These are phyloP conservation scores for Anolis sagrei DNA, from an alignment of 2,113 vertebrate genomes.

Conservation along the genomic window DNA sequence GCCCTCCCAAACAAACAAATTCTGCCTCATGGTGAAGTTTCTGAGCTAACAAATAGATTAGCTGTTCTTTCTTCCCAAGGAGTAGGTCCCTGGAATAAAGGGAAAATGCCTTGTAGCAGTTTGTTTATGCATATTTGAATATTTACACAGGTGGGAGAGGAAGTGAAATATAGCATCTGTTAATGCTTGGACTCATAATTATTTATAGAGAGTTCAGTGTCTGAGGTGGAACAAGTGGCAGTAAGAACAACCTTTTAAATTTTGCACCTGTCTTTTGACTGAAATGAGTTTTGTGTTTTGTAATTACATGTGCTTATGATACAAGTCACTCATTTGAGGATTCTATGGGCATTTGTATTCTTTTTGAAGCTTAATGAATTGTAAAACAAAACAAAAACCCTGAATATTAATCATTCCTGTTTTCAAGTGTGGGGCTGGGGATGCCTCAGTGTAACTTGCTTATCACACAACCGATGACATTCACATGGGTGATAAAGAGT, in stretches of 20 bases:
- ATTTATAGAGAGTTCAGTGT: not conserved
- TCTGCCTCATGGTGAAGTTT: constrained; percentile 26
- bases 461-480: no score
- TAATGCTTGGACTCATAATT: constrained; percentile 13
- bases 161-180: not conserved
- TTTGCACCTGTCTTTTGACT: not conserved
- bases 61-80: constrained; percentile 12
- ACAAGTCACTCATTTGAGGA: not conserved
- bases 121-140: constrained; percentile 6
- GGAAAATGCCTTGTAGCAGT: constrained; percentile 39
- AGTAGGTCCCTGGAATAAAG: constrained; percentile 25
- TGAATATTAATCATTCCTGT: constrained; percentile 10
- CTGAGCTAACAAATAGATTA: constrained; percentile 40
- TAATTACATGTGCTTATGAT: not conserved
- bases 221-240: not conserved
- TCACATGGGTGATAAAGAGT: no score
- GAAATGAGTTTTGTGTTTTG: not conserved
- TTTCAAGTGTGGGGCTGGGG: not conserved
- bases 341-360: not conserved
- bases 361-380: not conserved
- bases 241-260: not conserved
- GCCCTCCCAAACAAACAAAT: constrained; percentile 5
- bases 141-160: constrained; percentile 22
- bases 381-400: not conserved
- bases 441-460: no score